phyloP scores from a whole-genome alignment of 2,888 invertebrate genomes.

The Zonitis immaculata region DNA sequence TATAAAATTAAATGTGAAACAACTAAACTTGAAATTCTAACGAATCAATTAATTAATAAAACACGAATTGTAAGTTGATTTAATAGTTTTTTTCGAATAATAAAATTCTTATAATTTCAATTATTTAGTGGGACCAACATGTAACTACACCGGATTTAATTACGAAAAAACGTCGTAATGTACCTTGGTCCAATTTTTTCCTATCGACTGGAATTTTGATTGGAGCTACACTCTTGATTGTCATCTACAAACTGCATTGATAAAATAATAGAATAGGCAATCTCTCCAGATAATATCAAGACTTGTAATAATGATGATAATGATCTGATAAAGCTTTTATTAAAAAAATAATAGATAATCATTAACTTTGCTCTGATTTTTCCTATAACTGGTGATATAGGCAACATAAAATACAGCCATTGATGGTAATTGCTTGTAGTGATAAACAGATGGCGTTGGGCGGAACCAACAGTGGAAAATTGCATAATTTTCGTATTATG shows the following conservation, averaged over 20 bases:
- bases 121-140: conserved; percentile 51
- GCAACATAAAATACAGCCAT: no score
- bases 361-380: no score
- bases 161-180: conserved; percentile 26
- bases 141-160: conserved; percentile 53
- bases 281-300: no score
- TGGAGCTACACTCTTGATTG: not conserved
- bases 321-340: no score
- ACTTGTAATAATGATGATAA: no score
- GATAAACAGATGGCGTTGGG: no score
- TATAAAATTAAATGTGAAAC: conserved; percentile 18
- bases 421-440: no score
- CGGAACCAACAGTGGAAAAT: no score
- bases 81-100: not conserved
- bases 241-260: not conserved
- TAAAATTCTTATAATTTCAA: conserved; percentile 1
- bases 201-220: not conserved
- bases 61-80: conserved; percentile 21
- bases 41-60: conserved; percentile 18
- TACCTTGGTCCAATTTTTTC: conserved; percentile 9
- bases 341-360: no score
- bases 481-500: no score
- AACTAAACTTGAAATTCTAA: conserved; percentile 9
- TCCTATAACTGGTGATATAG: no score
- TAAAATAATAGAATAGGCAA: no score